Evolutionary conservation across 2,113 vertebrate genomes (phyloP), one percentile per base, ranked within the genome.

Genomic region (Casuarius casuarius): DNA sequence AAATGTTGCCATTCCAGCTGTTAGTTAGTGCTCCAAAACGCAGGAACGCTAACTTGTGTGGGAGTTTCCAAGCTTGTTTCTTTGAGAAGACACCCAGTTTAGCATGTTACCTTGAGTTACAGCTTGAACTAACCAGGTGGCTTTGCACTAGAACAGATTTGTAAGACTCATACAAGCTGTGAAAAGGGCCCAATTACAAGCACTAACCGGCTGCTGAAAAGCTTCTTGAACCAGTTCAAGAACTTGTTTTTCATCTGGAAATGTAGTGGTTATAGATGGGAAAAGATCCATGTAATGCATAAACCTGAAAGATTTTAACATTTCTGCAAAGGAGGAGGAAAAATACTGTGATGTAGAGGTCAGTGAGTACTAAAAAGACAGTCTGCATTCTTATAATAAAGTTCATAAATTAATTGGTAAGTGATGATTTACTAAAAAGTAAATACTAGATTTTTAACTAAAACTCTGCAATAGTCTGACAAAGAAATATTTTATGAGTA

Each of bases 191-290:
- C 44, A 12, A 0, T 0, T 0, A 0, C 21, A 62, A 77, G 40
- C 0, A 79, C 56, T 42, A 44, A 58, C 40, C 46, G 58, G 72
- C 76, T 81, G 73, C 66, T 59, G 68, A 21, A 46, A 38, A 22
- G 26, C 25, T 77, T 80, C 90, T 40, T 28, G 23, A 85, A 35
- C 4, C 46, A 31, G 78, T 38, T 61, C 79, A 67, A 35, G 7
- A 87, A 72, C 12, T 7, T 6, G 7, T 25, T 70, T 46, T 70
- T 77, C 33, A 73, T 82, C 80, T 67, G 40, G 66, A 87, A 52
- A 14, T 18, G 0, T 3, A 26, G 1, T 25, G 21, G 17, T 61
- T 48, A 8, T 1, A 62, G 7, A 7, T 0, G 2, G 33, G 25
- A 65, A 72, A 78, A 49, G 3, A 18, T 35, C 75, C 28, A 10